Evolutionary conservation across 2,888 invertebrate species (phyloP), one percentile per base, ranked within the genome.

Genomic region (Lycaena phlaeas): DNA sequence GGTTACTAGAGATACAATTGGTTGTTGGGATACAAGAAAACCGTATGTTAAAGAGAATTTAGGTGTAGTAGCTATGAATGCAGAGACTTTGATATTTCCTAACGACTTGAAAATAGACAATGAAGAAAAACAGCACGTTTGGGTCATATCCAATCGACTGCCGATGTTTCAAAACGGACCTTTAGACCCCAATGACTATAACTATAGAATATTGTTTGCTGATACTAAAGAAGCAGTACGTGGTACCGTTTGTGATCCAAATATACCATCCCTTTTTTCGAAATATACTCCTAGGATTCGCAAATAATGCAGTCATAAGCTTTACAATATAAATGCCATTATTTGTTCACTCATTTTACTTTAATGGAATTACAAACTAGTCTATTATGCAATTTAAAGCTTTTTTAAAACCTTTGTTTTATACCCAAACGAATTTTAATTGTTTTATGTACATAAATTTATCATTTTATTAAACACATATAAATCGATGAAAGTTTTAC

Each of bases 21-120:
- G 90, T 29, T 94, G 94, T 57, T 94, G 94, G 94, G 90, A 94
- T 54, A 89, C 89, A 0, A 81, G 82, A 0, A 92, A 92, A 53
- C 87, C 90, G 0, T 93, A 93, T 57, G 81, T 74, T 27, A 86
- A 87, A 18, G 73, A 74, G 5, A 90, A 89, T 52, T 70, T 89
- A 12, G 91, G 88, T 0, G 68, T 90, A 1, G 84, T 92, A 1
- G 91, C 90, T 0, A 68, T 74, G 26, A 88, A 89, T 65, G 68
- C 85, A 2, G 86, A 87, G 6, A 88, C 90, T 0, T 72, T 94
- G 46, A 79, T 92, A 10, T 94, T 94, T 61, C 94, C 94, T 0
- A 94, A 94, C 56, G 94, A 94, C 59, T 68, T 94, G 29, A 91
- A 91, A 67, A 82, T 94, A 6, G 94, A 94, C 56, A 86, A 89